Base-by-base conservation (phyloP, 2,888 invertebrate species). In the Rotaria sp. region DNA sequence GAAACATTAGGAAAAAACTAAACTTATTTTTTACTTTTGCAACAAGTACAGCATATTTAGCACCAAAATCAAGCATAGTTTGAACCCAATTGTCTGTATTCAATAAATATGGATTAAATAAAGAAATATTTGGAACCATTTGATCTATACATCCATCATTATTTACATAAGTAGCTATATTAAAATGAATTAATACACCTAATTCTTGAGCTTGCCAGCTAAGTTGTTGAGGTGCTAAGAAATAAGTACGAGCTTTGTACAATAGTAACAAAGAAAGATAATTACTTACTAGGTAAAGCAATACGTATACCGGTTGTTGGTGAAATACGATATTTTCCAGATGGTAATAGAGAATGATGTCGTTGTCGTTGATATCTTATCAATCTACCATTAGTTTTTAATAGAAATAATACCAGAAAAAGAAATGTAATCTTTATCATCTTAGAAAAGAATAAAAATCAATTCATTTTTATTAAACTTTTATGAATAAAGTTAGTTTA, bases 111-210 rank as follows among this genome's bases (percentile, higher is more conserved):
- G 75, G 75, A 38, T 80, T 41, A 7, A 80, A 80, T 15, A 80
- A 80, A 0, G 75, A 45, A 45, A 30, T 11, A 26, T 24, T 24
- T 45, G 75, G 75, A 80, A 80, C 30, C 8, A 30, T 11, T 38
- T 45, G 45, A 41, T 41, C 30, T 45, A 10, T 15, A 38, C 30
- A 80, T 11, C 75, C 75, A 80, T 80, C 75, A 38, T 24, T 15
- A 80, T n/a, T 30, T 15, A 38, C 8, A 13, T 30, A 80, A 24
- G 75, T 80, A 7, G 30, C 75, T 4, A 80, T 41, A 45, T 80
- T 80, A 7, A 80, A 80, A 80, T 80, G 75, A 45, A 80, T 80
- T 2, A 80, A 26, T 10, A 80, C 75, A 80, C 75, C 75, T 80
- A 80, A 80, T 26, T 80, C 75, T 80, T 80, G 75, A 41, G 38